Conservation (phyloP, 2,888 invertebrate species). For the Sisyra terminalis region DNA sequence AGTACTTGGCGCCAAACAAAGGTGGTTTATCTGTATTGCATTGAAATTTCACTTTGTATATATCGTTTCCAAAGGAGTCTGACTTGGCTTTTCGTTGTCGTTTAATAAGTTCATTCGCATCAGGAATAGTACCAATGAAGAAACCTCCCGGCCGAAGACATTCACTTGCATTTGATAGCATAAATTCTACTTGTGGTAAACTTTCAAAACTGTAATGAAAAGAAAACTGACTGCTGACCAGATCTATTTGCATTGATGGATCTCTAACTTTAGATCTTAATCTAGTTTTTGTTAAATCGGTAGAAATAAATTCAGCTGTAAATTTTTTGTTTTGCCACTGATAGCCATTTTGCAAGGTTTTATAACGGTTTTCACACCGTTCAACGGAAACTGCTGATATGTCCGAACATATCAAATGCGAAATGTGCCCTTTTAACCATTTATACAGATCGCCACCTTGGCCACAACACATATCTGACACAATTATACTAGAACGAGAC, state of each 20-base stretch:
- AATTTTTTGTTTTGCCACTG: slow-evolving; percentile 31
- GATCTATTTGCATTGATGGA: slow-evolving; percentile 62
- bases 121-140: slow-evolving; percentile 93
- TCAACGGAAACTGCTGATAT: slow-evolving; percentile 86
- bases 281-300: slow-evolving; percentile 78
- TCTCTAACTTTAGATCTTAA: slow-evolving; percentile 63
- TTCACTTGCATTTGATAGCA: slow-evolving; percentile 86
- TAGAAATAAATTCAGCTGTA: slow-evolving; percentile 77
- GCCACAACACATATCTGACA: slow-evolving; percentile 92
- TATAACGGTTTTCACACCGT: slow-evolving; percentile 75
- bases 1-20: slow-evolving; percentile 89
- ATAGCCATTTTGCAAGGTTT: slow-evolving; percentile 21
- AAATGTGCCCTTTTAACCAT: slow-evolving; percentile 73
- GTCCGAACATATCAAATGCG: slow-evolving; percentile 77
- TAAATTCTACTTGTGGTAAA: slow-evolving; percentile 71
- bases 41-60: slow-evolving; percentile 57
- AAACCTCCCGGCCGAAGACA: slow-evolving; percentile 78
- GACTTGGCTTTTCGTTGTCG: slow-evolving; percentile 39
- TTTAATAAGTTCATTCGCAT: slow-evolving; percentile 82
- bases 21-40: slow-evolving; percentile 53
- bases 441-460: slow-evolving; percentile 98
- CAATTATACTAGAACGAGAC: slow-evolving; percentile 48
- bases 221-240: slow-evolving; percentile 96
- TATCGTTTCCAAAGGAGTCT: slow-evolving; percentile 58
- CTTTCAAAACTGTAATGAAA: slow-evolving; percentile 95